Evolutionary conservation across 2,888 invertebrate species (phyloP), one percentile per base, ranked within the genome.

Genomic region (Mesoligia furuncula): DNA sequence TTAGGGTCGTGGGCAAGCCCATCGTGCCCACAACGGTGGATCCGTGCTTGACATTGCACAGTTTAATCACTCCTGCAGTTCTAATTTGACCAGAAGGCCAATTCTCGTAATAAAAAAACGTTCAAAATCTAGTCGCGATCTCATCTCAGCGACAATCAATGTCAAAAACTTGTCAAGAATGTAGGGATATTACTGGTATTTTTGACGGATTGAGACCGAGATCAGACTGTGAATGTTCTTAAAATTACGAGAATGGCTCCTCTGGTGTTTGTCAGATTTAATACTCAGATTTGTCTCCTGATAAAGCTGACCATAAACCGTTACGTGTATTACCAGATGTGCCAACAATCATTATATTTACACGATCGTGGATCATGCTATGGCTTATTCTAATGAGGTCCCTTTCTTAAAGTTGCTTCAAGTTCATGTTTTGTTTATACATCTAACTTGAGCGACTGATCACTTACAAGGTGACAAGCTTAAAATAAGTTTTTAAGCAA

Each of bases 321-420:
- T 59, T 27, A 17, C 74, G n/a, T 79, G 62, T 70, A 61, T 36
- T 31, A 31, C 54, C 2, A 36, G 48, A 17, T 39, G 54, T 31
- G 66, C 15, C 15, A 75, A 66, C 64, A 62, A 82, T 85, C 70
- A 79, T 79, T 70, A 69, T 36, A 64, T 77, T 77, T 65, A 68
- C 73, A 70, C 54, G 79, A 54, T 88, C 85, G 66, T 67, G 57
- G 67, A 79, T 85, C 72, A 80, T 84, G 75, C 75, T 27, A 67
- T 36, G 70, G 31, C 27, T 78, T 81, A 80, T 85, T 75, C 13
- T 68, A 87, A 77, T 77, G 45, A 61, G 45, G 17, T 79, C 8
- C 78, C 65, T 80, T 81, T 84, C 73, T 71, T 67, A 70, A 75
- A 73, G 65, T 65, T 75, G 42, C 68, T 75, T 81, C 80, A 87